These are phyloP conservation scores for Pedicia rivosa DNA, from an alignment of 2,888 invertebrate genomes.

Conservation along the genomic window DNA sequence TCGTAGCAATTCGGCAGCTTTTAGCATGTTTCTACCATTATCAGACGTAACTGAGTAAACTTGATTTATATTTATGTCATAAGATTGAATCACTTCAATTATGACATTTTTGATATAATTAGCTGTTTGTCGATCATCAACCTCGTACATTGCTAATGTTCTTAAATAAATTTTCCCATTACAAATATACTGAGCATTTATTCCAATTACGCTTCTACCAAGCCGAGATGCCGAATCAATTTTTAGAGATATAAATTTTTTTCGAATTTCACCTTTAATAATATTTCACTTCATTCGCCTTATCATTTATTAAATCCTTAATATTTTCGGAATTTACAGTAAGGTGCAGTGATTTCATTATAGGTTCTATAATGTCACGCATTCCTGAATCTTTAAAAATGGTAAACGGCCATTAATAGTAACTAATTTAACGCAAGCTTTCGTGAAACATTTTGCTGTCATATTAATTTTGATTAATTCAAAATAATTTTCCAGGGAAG, in stretches of 20 bases:
- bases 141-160: conserved; percentile 1
- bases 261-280: not conserved
- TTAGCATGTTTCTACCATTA: not conserved
- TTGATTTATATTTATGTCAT: conserved; percentile 1
- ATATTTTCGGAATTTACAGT: conserved; percentile 4
- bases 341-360: not conserved
- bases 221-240: conserved; percentile 1
- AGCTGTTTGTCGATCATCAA: conserved; percentile 1
- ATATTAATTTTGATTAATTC: too few species aligned
- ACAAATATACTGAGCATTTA: conserved; percentile 2
- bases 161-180: not conserved
- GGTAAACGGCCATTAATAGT: too few species aligned
- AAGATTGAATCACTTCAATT: not conserved
- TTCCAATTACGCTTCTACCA: conserved; percentile 2
- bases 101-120: conserved; percentile 2
- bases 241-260: not conserved
- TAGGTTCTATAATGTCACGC: conserved; percentile 1
- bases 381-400: not conserved
- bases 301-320: not conserved
- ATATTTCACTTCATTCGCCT: not conserved
- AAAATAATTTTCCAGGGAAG: too few species aligned
- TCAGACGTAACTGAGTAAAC: conserved; percentile 1
- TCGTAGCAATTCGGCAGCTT: not conserved
- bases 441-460: too few species aligned
- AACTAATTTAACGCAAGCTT: too few species aligned